A percentile compares a stretch with the other conserved stretches of the same genome.
Evolutionary conservation across 1,140 invertebrate genomes (phyloP).

Genomic region (Conus betulinus): DNA sequence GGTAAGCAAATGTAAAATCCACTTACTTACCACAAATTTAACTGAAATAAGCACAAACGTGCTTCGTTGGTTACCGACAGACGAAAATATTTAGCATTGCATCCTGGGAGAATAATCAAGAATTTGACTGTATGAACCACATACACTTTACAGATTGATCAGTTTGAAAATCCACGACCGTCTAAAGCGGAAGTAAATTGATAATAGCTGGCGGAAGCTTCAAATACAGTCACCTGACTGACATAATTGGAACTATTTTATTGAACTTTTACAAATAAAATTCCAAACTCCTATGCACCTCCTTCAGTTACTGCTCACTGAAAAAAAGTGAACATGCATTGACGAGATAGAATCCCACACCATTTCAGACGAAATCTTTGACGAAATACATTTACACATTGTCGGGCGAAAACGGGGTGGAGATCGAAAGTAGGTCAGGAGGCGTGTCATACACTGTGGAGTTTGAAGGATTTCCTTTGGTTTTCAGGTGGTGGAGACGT

Average conservation of each 20-base stretch:
- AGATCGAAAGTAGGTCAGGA: conserved; percentile 33
- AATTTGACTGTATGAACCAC: background rate
- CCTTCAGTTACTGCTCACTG: background rate
- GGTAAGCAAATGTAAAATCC: no score
- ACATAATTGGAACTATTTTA: background rate
- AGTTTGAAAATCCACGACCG: background rate
- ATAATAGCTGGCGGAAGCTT: background rate
- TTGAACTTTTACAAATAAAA: background rate
- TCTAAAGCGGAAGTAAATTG: conserved; percentile 10
- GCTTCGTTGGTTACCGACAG: conserved; percentile 26
- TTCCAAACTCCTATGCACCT: background rate
- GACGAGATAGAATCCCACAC: background rate
- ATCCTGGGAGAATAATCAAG: conserved; percentile 7
- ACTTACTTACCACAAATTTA: background rate
- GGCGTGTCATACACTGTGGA: background rate
- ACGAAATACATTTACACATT: background rate
- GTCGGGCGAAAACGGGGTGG: background rate
- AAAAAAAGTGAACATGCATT: background rate
- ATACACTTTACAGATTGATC: background rate
- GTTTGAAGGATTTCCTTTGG: background rate
- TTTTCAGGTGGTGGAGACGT: background rate
- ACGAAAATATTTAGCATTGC: conserved; percentile 25
- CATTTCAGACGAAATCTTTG: background rate
- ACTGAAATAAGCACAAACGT: background rate
- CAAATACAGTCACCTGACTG: conserved; percentile 10